Evolutionary conservation across 2,888 invertebrate species (phyloP), one percentile per base, ranked within the genome.

Genomic region (Noctuana brunneofusca): DNA sequence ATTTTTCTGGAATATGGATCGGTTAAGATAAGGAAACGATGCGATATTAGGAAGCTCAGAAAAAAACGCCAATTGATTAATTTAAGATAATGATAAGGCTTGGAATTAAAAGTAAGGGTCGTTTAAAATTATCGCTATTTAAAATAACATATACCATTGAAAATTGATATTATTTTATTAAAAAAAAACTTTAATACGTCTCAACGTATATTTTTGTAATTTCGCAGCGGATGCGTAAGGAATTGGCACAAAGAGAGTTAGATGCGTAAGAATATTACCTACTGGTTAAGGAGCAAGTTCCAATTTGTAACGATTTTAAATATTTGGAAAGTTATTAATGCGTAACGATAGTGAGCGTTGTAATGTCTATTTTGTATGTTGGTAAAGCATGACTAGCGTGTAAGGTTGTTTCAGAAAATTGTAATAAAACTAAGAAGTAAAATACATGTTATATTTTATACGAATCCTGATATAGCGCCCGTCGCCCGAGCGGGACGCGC

Each of bases 321-420:
- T 81, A 79, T 80, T 76, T 71, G 76, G 81, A 81, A 84, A 80
- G 76, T 79, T 84, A 87, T 83, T 81, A 82, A 81, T 78, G 83
- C 83, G 76, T 88, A 86, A 83, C 66, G 89, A 83, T 82, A 81
- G 85, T 83, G 88, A 89, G 88, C 89, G 84, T 83, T 86, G 88
- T 87, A 87, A 83, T 86, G 87, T 87, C 86, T 89, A 86, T 87
- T 85, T 87, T 84, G 83, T 87, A 86, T 84, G 87, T 87, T 87
- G 86, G 87, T 76, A 76, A 83, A 80, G 84, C 79, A 80, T 82
- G 79, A 76, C 67, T 87, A 86, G 81, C 67, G 63, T 80, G 75
- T 89, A 89, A 86, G 87, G 76, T 85, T 90, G 90, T 91, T 91
- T 90, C 89, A 86, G 89, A 89, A 90, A 91, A 91, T 87, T 90